Percentiles rank a stretch among this genome's conserved stretches.
Conservation (phyloP, 2,797 vertebrate species). For the Delichon dasypus region DNA sequence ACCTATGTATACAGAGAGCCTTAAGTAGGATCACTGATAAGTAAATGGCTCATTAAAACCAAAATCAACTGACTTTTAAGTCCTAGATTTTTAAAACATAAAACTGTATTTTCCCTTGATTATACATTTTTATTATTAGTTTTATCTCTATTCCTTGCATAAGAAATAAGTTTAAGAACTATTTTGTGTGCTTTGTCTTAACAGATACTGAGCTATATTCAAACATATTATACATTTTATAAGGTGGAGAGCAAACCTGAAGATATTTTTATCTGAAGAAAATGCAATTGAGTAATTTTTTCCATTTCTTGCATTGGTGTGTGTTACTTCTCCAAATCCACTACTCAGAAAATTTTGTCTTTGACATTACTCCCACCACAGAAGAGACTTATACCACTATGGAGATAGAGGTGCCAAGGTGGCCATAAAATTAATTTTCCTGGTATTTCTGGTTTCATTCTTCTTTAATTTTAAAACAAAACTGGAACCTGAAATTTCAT, state of each 20-base stretch:
- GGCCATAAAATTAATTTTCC: neutral
- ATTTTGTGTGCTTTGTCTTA: neutral
- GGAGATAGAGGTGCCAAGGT: neutral
- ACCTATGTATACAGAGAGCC: neutral
- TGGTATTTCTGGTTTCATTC: neutral
- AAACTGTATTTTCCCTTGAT: neutral
- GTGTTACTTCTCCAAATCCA: neutral
- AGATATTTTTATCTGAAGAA: neutral
- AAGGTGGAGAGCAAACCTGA: neutral
- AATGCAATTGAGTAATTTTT: neutral
- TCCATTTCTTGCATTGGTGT: neutral
- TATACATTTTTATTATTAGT: neutral
- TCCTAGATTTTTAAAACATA: neutral
- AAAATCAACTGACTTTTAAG: neutral
- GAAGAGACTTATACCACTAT: fast-evolving
- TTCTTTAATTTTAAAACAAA: neutral
- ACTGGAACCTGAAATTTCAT: neutral
- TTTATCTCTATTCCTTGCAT: neutral
- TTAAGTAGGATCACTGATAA: neutral
- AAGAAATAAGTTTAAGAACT: neutral
- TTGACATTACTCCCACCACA: neutral
- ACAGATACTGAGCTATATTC: neutral
- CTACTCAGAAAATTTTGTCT: neutral
- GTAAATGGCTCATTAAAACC: neutral
- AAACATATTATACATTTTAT: neutral